These are phyloP conservation scores for Chitala chitala DNA, from an alignment of 2,113 vertebrate genomes.

Conservation along the genomic window DNA sequence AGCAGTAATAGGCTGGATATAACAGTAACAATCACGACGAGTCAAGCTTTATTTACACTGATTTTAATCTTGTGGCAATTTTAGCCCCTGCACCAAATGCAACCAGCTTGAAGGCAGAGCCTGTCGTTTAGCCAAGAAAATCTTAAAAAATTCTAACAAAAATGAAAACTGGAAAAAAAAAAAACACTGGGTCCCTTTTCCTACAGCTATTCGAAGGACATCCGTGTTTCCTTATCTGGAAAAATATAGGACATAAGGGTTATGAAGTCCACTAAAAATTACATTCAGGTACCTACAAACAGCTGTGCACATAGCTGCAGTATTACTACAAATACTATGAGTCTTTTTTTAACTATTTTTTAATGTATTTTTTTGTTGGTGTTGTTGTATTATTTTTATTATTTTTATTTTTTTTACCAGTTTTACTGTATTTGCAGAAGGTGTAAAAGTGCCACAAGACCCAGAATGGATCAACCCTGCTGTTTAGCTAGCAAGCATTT, in stretches of 20 bases:
- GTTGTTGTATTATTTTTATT: slow-evolving; percentile 49
- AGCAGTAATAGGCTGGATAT: slow-evolving; percentile 99
- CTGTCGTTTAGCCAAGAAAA: slow-evolving; percentile 48
- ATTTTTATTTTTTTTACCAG: slow-evolving; percentile 41
- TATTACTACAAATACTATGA: slow-evolving; percentile 61
- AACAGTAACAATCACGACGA: slow-evolving; percentile 99
- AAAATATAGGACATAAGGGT: slow-evolving; percentile 46
- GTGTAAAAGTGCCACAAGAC: slow-evolving; percentile 93
- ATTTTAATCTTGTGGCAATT: slow-evolving; percentile 99
- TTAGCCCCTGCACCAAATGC: slow-evolving; percentile 78
- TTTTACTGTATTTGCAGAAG: slow-evolving; percentile 50
- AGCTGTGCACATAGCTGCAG: slow-evolving; percentile 64
- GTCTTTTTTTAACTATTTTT: slow-evolving; percentile 45
- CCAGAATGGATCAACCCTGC: slow-evolving; percentile 90
- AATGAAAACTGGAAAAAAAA: background rate
- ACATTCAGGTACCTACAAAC: slow-evolving; percentile 71
- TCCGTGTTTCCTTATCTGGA: slow-evolving; percentile 61
- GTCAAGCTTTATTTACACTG: slow-evolving; percentile 99
- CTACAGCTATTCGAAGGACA: slow-evolving; percentile 62
- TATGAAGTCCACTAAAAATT: slow-evolving; percentile 61
- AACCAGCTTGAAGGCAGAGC: slow-evolving; percentile 61
- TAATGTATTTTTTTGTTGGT: slow-evolving; percentile 44
- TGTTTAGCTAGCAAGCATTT: slow-evolving; percentile 85
- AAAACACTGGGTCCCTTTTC: slow-evolving; percentile 57
- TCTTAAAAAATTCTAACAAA: slow-evolving; percentile 50